phyloP scores from a whole-genome alignment of 2,888 invertebrate species.

The Magallana nippona region DNA sequence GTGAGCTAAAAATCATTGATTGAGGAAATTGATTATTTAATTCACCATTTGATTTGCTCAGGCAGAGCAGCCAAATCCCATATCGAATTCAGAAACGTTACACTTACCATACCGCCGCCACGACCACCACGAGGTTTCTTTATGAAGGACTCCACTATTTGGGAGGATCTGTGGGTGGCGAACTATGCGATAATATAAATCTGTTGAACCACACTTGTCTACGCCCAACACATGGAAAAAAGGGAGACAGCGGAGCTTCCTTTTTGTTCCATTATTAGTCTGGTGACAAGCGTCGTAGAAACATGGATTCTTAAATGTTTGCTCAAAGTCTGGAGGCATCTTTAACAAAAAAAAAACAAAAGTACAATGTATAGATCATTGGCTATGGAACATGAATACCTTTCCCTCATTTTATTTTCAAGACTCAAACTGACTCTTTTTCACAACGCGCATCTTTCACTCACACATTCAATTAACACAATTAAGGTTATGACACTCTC shows the following conservation, averaged over 20 bases:
- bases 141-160: constrained; percentile 59
- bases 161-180: constrained; percentile 63
- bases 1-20: too few relatives aligned
- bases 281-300: constrained; percentile 51
- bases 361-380: too few relatives aligned
- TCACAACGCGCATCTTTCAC: too few relatives aligned
- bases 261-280: constrained; percentile 3
- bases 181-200: constrained; percentile 61
- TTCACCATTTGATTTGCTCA: too few relatives aligned
- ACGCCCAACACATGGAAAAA: constrained; percentile 72
- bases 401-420: too few relatives aligned
- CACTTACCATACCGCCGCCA: constrained; percentile 70
- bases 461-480: too few relatives aligned
- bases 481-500: too few relatives aligned
- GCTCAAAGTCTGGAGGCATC: constrained; percentile 54
- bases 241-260: constrained; percentile 62
- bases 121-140: constrained; percentile 72
- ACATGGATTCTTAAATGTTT: constrained; percentile 61
- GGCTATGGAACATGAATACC: too few relatives aligned
- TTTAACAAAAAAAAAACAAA: constrained; percentile 40
- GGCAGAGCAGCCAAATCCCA: too few relatives aligned
- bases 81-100: too few relatives aligned
- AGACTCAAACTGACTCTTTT: too few relatives aligned
- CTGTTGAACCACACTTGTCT: constrained; percentile 71
- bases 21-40: too few relatives aligned